Evolutionary conservation across 2,888 invertebrate genomes (phyloP).

Genomic region (Eutolmus rufibarbis): DNA sequence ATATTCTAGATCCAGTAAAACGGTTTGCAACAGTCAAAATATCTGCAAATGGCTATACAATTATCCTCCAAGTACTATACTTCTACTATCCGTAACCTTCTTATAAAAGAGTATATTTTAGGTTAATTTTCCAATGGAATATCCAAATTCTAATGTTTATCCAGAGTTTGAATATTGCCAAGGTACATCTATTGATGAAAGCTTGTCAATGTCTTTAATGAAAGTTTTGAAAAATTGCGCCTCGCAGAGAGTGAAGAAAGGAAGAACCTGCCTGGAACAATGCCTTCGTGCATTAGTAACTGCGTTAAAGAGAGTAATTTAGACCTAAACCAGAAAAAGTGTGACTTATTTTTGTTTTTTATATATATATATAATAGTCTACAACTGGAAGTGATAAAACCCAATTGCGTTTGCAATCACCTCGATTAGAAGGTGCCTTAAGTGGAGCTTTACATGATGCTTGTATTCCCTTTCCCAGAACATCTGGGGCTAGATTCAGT

Average conservation of each 20-base stretch:
- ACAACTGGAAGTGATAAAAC: slow-evolving; percentile 57
- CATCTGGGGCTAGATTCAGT: slow-evolving; percentile 92
- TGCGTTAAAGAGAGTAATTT: slow-evolving; percentile 65
- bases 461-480: slow-evolving; percentile 92
- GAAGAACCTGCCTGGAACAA: slow-evolving; percentile 86
- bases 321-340: background rate
- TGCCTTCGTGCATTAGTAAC: slow-evolving; percentile 78
- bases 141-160: slow-evolving; percentile 73
- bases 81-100: background rate
- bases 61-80: slow-evolving; percentile 64
- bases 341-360: background rate
- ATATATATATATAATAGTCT: slow-evolving; percentile 46
- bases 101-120: background rate
- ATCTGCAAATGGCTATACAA: slow-evolving; percentile 60
- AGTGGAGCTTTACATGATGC: slow-evolving; percentile 68
- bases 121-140: slow-evolving; percentile 75
- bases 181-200: slow-evolving; percentile 74
- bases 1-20: slow-evolving; percentile 64
- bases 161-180: slow-evolving; percentile 74
- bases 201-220: slow-evolving; percentile 75
- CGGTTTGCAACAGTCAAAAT: slow-evolving; percentile 64
- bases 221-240: slow-evolving; percentile 84
- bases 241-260: slow-evolving; percentile 82
- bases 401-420: slow-evolving; percentile 60
- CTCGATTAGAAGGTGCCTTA: slow-evolving; percentile 60